Evolutionary conservation across 2,888 invertebrate species (phyloP), one percentile per base, ranked within the genome.

Genomic region (Abrostola triplasia): DNA sequence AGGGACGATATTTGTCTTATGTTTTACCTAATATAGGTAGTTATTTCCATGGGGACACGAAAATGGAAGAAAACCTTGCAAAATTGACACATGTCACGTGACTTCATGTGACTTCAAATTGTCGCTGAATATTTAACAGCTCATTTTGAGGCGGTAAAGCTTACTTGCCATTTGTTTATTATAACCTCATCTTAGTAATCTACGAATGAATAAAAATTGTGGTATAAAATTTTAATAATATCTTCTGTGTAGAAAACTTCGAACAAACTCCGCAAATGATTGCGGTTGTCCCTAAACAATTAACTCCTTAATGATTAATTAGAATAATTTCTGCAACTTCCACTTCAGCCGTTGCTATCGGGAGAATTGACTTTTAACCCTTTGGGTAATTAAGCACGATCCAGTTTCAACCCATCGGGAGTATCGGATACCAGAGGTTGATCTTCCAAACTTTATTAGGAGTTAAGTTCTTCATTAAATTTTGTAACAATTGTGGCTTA

Each of bases 301-400:
- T 51, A 73, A 65, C 62, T 69, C 52, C n/a, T 48, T 63, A 73
- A 73, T 75, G 54, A 73, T 64, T 64, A 70, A 76, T 70, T 73
- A 57, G 41, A 69, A 76, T 76, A 75, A 76, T 69, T 66, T 60
- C 38, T 70, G 53, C 49, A 64, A 73, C 56, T 63, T 63, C 13
- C 9, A 38, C 51, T 54, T 57, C 11, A 52, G 55, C 53, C 13
- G 40, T 48, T 52, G 47, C 58, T 65, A 73, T 63, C 58, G 58
- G 13, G 61, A 52, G 58, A 64, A 61, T 73, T 57, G 59, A 76
- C 70, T 74, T 61, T 62, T 64, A 71, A 59, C 67, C 65, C 77
- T 73, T 61, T 47, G 57, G 48, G 36, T 64, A 70, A 67, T 59
- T 73, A 62, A 52, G 53, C 57, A 51, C 54, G 70, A 55, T 76